Evolutionary conservation across 2,113 vertebrate species (phyloP), one percentile per base, ranked within the genome.

Genomic region (Serilophus lunatus): DNA sequence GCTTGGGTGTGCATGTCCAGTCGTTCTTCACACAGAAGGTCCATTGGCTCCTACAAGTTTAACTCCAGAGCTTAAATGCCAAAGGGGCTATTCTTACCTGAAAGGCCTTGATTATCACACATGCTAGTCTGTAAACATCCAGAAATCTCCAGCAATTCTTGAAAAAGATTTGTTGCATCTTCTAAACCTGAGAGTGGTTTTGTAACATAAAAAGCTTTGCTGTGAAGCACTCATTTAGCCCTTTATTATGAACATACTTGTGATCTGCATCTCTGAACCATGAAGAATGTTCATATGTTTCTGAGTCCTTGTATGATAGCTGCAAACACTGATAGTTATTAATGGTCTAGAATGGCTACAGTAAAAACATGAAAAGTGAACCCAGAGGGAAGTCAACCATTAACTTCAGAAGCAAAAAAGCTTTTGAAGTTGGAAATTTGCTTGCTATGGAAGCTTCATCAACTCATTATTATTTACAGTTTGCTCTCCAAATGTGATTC

Each of bases 341-440:
- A 96, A 91, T 86, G 75, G 86, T 83, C 36, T 1, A 54, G 84
- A 86, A 87, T n/a, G 70, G 88, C 78, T 96, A 95, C 33, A 78
- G 86, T 88, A 92, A 90, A 92, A 95, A 93, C 78, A 88, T 74
- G 95, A 93, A 95, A 97, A 97, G 94, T 92, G 94, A 97, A 95
- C 77, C 95, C 86, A 88, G 80, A 82, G 95, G 96, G 94, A 96
- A 92, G 88, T 59, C 84, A 92, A 56, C 90, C 86, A 95, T 96
- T 97, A 96, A 96, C 95, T 85, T 96, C 69, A 86, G 94, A 89
- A 96, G 92, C 36, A 94, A 81, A 82, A 76, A 92, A 81, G 33
- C 92, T 97, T 92, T 92, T 97, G 94, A 96, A 97, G 80, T 92
- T 83, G 42, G 89, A 94, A 97, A 88, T 92, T 95, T 88, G 33